Percentiles rank a stretch among this genome's conserved stretches.
These are phyloP conservation scores for Abrostola triplasia DNA, from an alignment of 2,888 invertebrate species.

Conservation along the genomic window DNA sequence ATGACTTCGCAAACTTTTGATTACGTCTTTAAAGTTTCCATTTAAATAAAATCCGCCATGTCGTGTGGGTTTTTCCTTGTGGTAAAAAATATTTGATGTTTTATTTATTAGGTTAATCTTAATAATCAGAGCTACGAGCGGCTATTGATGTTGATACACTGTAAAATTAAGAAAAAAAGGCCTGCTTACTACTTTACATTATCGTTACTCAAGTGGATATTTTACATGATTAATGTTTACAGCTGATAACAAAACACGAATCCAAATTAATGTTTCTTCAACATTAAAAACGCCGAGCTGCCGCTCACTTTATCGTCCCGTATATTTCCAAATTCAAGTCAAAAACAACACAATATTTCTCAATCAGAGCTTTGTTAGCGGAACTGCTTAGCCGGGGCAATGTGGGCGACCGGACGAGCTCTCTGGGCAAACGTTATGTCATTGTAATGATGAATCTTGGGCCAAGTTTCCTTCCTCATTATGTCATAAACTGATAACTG, in stretches of 20 bases:
- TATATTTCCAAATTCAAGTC: conserved; percentile 35
- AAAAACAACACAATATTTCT: conserved; percentile 42
- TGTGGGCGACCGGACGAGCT: conserved; percentile 40
- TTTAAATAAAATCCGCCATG: no score
- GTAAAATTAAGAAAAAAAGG: background rate
- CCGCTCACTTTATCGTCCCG: conserved; percentile 4
- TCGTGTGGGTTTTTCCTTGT: no score
- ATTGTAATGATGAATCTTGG: background rate
- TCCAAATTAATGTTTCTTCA: no score
- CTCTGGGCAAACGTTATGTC: conserved; percentile 5
- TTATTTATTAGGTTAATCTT: no score
- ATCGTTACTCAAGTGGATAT: no score
- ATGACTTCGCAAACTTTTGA: no score
- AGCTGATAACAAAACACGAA: no score
- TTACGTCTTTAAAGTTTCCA: no score
- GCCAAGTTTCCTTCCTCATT: background rate
- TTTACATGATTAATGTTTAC: no score
- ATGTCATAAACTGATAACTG: background rate
- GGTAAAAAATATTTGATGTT: no score
- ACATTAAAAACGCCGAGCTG: background rate
- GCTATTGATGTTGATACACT: no score
- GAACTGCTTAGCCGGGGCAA: conserved; percentile 38
- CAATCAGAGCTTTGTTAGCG: conserved; percentile 45
- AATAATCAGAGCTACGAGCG: no score
- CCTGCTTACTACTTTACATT: background rate